phyloP scores from a whole-genome alignment of 2,113 vertebrate species.

The Scophthalmus maximus region DNA sequence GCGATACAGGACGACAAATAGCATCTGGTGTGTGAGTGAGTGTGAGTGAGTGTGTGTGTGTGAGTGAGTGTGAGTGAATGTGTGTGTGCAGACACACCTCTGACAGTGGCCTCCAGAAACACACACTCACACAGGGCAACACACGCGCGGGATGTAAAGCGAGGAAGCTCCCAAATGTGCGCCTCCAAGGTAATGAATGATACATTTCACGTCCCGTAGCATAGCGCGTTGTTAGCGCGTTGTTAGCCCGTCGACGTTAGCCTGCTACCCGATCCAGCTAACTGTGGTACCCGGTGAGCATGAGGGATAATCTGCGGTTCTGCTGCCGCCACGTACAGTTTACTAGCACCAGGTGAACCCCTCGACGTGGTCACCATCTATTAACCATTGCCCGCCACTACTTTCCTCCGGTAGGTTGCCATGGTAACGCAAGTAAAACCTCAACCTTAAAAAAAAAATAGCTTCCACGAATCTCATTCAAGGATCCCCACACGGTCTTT shows the following conservation, averaged over 20 bases:
- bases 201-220: not conserved
- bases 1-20: constrained; percentile 5
- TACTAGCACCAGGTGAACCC: not conserved
- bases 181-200: constrained; percentile 51
- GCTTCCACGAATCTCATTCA: no score
- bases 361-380: not conserved
- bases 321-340: not conserved
- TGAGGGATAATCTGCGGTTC: not conserved
- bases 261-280: constrained; percentile 21
- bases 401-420: not conserved
- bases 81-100: not conserved
- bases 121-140: not conserved
- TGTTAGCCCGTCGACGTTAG: constrained; percentile 33
- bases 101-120: not conserved
- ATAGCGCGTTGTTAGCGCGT: constrained; percentile 14
- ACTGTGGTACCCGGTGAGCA: not conserved
- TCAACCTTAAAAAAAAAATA: no score
- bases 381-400: no score
- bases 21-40: not conserved
- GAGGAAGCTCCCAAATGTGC: constrained; percentile 20
- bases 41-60: not conserved
- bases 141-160: constrained; percentile 17
- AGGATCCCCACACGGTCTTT: not conserved
- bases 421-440: constrained; percentile 13
- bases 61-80: no score